These are phyloP conservation scores for Bambusicola thoracicus DNA, from an alignment of 2,113 vertebrate genomes.

Conservation along the genomic window DNA sequence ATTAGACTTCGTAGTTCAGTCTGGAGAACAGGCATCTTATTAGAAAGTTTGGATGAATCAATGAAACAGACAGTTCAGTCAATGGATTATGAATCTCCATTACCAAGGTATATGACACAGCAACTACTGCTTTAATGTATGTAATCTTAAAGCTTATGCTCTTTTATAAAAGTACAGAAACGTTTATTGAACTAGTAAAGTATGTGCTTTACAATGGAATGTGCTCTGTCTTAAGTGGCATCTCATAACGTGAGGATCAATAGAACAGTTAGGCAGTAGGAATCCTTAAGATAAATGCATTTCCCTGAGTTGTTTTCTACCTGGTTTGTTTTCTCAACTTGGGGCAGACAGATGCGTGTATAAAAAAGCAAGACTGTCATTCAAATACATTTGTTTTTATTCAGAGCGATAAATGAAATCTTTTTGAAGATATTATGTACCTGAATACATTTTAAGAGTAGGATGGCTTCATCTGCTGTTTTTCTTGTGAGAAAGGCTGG, in stretches of 20 bases:
- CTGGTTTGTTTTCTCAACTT: not conserved
- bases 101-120: not conserved
- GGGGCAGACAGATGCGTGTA: not conserved
- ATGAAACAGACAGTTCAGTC: not conserved
- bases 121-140: not conserved
- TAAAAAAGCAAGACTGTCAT: not conserved
- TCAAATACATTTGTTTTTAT: not conserved
- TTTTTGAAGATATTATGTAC: not conserved
- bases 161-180: not conserved
- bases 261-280: not conserved
- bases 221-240: not conserved
- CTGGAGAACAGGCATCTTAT: not conserved
- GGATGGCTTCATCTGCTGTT: not conserved
- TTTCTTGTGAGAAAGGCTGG: not conserved
- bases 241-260: not conserved
- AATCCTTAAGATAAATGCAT: not conserved
- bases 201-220: not conserved
- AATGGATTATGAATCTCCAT: not conserved
- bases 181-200: not conserved
- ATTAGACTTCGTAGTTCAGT: not conserved
- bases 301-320: not conserved
- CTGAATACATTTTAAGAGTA: not conserved
- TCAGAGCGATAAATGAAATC: not conserved
- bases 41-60: not conserved
- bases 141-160: not conserved